Base-by-base conservation (phyloP, 1,140 invertebrate genomes). In the Pachyrhynchus sulphureomaculatus region DNA sequence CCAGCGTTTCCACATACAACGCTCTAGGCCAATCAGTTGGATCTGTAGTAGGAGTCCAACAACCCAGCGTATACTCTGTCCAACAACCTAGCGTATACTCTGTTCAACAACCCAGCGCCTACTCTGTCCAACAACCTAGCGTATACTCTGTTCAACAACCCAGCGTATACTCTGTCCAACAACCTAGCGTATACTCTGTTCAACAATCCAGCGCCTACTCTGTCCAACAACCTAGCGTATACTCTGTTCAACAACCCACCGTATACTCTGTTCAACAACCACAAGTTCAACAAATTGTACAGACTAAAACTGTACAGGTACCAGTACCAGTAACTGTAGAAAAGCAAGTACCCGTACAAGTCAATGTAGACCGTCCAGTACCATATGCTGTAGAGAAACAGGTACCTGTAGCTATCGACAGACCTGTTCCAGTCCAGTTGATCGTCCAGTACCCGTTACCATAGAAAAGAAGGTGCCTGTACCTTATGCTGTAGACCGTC, bases 401-500 rank as follows among this genome's bases (percentile, higher is more conserved):
- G 20, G 60, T 62, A 10, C 51, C 51, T 6, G 58, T 62, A 12
- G 9, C 48, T 18, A 58, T 66, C 9, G 62, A 64, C 8, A 39
- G 36, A 20, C 26, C 55, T 10, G 48, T 59, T 2, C 37, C 55
- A 15, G 62, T 64, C 9, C 24, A 26, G 24, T 26, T 26, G 56
- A 64, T 15, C 17, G 57, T 9, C 57, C 57, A 21, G 45, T 51
- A 0, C 57, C 24, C 3, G 64, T 66, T n/a, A 57, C 53, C 15
- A 53, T 64, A 42, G 56, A 59, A 42, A 60, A 60, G 37, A 45
- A 60, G 34, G 59, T 66, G 15, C 49, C 49, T n/a, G 49, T 52
- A 36, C 48, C 48, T 4, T 36, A 52, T 10, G 26, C 54, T 17
- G 54, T 52, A 34, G 51, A 60, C 32, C 56, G 65, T 13, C 65